Evolutionary conservation across 1,140 invertebrate species (phyloP), one percentile per base, ranked within the genome.

Genomic region (Aphelinus certus): DNA sequence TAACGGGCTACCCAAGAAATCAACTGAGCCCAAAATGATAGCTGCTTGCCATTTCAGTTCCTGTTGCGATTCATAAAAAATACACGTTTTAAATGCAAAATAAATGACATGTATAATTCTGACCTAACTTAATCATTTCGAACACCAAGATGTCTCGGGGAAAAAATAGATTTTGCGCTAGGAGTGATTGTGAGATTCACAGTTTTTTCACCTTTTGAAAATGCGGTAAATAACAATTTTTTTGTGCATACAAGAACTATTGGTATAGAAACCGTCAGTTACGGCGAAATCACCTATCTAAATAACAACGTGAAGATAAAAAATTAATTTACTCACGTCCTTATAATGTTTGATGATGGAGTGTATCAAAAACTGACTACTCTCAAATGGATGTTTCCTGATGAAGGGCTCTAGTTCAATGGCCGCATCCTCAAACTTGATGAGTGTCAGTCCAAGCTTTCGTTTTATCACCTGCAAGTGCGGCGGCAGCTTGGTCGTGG

Each of bases 1-100:
- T 51, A 98, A 84, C 7, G 98, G 98, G 89, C 98, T 99, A 3
- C 98, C 98, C 5, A 99, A 89, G 84, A 99, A 99, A 87, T 99
- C 98, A 47, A 98, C 95, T 0, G 97, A 97, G 0, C 97, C 97
- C 66, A 99, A 87, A 82, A 99, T 99, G 73, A 95, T 94, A 9
- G 95, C 94, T 2, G 97, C 97, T 89, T 99, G 97, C 91, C 96
- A 96, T 85, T 96, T 95, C 7, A 99, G 84, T 88, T 98, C 96
- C 92, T 96, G 76, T 62, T 10, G 43, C 26, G 55, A 48, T 48
- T 57, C 3, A 26, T 67, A 51, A 71, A 42, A 46, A 46, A 47
- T 9, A 53, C 51, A 53, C 51, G 60, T 60, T 7, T 58, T 48
- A 71, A 48, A 71, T 66, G 70, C 45, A 70, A 71, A 56, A 58